Conservation (phyloP, 92 coral and sea anemone genomes). For the Pocillopora grandis region DNA sequence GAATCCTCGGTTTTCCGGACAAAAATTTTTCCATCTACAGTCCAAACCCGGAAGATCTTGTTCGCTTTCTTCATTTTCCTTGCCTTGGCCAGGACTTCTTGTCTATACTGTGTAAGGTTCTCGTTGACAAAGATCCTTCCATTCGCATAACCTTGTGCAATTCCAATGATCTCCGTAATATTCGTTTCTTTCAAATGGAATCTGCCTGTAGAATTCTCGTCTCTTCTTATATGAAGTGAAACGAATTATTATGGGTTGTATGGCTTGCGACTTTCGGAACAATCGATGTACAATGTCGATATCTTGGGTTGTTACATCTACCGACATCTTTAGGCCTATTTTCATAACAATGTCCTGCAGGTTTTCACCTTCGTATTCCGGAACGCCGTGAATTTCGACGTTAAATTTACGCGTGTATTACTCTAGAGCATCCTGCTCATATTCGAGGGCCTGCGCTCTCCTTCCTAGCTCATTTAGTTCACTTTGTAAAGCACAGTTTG, state of each 20-base stretch:
- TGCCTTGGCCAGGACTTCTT: too few relatives aligned
- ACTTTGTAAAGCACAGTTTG: too few relatives aligned
- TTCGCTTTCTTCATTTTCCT: too few relatives aligned
- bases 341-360: background rate
- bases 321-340: background rate
- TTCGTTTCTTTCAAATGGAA: too few relatives aligned
- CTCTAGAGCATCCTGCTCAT: background rate
- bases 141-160: too few relatives aligned
- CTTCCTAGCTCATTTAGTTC: background rate
- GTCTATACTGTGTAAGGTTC: too few relatives aligned
- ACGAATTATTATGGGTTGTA: background rate
- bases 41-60: too few relatives aligned
- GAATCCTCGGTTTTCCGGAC: too few relatives aligned
- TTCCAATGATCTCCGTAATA: too few relatives aligned
- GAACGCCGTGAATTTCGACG: background rate
- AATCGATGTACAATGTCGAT: constrained; percentile 13
- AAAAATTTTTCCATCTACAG: too few relatives aligned
- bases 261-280: too few relatives aligned
- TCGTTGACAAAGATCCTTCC: too few relatives aligned
- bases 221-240: background rate
- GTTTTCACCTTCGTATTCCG: background rate
- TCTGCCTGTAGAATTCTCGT: background rate
- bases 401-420: constrained; percentile 7
- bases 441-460: background rate
- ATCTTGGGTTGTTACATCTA: background rate